phyloP scores from a whole-genome alignment of 2,888 invertebrate genomes.

The Geotrupes spiniger region DNA sequence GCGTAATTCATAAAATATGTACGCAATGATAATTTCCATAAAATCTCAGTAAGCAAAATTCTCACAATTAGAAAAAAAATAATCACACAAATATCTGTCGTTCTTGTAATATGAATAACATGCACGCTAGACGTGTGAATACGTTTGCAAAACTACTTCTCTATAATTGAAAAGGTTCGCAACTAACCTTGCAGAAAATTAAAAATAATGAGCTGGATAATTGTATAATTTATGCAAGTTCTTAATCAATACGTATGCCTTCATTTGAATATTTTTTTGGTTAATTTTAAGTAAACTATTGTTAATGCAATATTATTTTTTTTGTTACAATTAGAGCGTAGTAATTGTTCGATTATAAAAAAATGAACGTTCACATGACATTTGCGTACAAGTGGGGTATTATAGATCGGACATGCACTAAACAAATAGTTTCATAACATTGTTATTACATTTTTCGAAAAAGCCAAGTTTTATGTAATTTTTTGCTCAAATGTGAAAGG shows the following conservation, averaged over 20 bases:
- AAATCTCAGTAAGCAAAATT: too few species aligned
- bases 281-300: conserved; percentile 1
- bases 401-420: too few species aligned
- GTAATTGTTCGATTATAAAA: conserved; percentile 1
- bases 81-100: too few species aligned
- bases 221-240: conserved; percentile 1
- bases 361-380: conserved; percentile 3
- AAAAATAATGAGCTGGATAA: conserved; percentile 1
- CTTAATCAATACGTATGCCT: conserved; percentile 5
- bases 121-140: background rate
- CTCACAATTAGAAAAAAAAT: too few species aligned
- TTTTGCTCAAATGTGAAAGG: too few species aligned
- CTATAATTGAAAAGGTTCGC: conserved; percentile 8
- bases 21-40: too few species aligned
- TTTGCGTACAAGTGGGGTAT: background rate
- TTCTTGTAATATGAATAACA: too few species aligned
- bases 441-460: too few species aligned
- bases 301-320: conserved; percentile 1
- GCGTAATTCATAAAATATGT: too few species aligned
- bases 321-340: conserved; percentile 5
- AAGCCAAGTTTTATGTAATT: too few species aligned
- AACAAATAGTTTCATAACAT: too few species aligned
- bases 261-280: conserved; percentile 5
- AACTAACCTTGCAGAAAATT: conserved; percentile 17
- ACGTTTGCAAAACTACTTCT: conserved; percentile 14